Base-by-base conservation (phyloP, 2,888 invertebrate genomes). In the Blastobasis adustella region DNA sequence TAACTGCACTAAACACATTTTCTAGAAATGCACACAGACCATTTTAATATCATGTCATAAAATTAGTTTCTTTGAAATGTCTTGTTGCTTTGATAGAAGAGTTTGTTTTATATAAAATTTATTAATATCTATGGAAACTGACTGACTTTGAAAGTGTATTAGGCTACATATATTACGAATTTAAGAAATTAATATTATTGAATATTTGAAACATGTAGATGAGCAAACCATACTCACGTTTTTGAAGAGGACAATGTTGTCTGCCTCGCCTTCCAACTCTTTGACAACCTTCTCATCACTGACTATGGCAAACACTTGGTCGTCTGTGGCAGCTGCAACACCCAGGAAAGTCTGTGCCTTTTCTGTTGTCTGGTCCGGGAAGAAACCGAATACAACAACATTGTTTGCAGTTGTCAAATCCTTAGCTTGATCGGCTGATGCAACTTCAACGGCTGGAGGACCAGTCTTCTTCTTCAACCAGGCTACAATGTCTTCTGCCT, bases 381-480 rank as follows among this genome's bases (percentile, higher is more conserved):
- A 97, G 93, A 95, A 97, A 80, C 97, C 98, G 73, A 99, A 88
- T 61, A 98, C 90, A 59, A 92, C 94, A 55, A 99, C 96, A 63
- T 94, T 91, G 66, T 92, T 92, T 38, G 91, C 92, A 43, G 94
- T 95, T 53, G 95, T 92, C 71, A 98, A 93, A 59, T 93, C 91
- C 78, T 96, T 96, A 52, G 95, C 94, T 60, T 94, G 95, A 52
- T 96, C 96, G 4, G 93, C 93, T 6, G 93, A 90, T 41, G 90
- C 79, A 44, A 99, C 83, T 58, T 93, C 92, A 65, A 92, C 91
- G n/a, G 98, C 98, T 55, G 97, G 93, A 49, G 99, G 98, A 51
- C 99, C 99, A 71, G 97, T 97, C 91, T 99, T 99, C 91, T 99
- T 99, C 79, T 92, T 91, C 57, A 99, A 83, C 99, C 99, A 99